These are phyloP conservation scores for Phyllotis vaccarum DNA, from an alignment of 2,797 vertebrate genomes.

Conservation along the genomic window DNA sequence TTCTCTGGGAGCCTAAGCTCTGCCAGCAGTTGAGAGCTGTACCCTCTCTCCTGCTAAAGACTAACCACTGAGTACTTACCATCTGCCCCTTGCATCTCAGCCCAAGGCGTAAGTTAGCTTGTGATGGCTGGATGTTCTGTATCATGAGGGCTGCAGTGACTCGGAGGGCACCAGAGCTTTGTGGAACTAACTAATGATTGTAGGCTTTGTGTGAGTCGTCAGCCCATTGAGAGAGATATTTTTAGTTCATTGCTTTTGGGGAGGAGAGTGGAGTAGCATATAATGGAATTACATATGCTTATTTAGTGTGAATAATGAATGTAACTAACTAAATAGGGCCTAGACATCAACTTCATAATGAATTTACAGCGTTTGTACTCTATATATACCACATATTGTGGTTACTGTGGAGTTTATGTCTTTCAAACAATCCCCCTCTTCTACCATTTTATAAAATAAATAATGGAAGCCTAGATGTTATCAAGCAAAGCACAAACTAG, in stretches of 20 bases:
- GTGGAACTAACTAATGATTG: not conserved
- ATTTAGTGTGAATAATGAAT: slow-evolving; percentile 60
- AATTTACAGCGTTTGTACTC: slow-evolving; percentile 25
- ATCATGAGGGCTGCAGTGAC: not conserved
- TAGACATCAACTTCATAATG: slow-evolving; percentile 45
- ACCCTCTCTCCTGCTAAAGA: not conserved
- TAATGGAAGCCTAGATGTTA: slow-evolving; percentile 2
- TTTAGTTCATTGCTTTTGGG: slow-evolving; percentile 51
- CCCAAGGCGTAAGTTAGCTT: not conserved
- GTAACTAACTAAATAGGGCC: slow-evolving; percentile 60
- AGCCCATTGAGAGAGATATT: not conserved
- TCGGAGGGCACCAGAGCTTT: not conserved
- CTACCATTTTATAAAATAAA: slow-evolving; percentile 49
- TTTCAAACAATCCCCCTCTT: slow-evolving; percentile 5
- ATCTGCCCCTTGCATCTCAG: not conserved
- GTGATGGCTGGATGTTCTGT: not conserved
- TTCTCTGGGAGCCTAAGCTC: not conserved
- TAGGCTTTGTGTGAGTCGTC: slow-evolving; percentile 26
- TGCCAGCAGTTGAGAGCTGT: not conserved
- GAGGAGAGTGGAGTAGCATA: not conserved
- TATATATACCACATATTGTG: slow-evolving; percentile 6
- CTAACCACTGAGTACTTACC: not conserved
- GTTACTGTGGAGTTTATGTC: slow-evolving; percentile 13
- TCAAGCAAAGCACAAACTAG: not conserved
- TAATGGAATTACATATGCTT: slow-evolving; percentile 66